These are phyloP conservation scores for Gymnoscopelus microlampas DNA, from an alignment of 2,797 vertebrate genomes.

Conservation along the genomic window DNA sequence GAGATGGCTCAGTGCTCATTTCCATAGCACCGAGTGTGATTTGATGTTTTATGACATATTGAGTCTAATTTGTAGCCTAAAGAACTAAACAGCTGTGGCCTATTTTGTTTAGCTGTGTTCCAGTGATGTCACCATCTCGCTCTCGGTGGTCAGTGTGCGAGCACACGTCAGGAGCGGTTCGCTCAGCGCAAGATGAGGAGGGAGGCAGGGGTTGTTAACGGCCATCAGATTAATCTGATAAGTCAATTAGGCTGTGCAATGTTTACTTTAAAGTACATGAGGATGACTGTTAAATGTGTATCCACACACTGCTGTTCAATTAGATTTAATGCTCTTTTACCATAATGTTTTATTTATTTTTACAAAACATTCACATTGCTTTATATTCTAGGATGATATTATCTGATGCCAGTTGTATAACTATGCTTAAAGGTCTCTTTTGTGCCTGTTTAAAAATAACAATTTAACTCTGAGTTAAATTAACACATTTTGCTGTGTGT, in stretches of 20 bases:
- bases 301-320: conserved; percentile 23
- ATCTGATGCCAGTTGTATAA: too few species aligned
- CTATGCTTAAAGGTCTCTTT: too few species aligned
- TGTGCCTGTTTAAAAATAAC: too few species aligned
- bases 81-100: conserved; percentile 92
- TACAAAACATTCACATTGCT: background rate
- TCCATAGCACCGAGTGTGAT: conserved; percentile 78
- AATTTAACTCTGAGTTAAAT: too few species aligned
- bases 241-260: conserved; percentile 52
- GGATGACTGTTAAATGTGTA: conserved; percentile 49
- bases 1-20: conserved; percentile 55
- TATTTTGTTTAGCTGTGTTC: conserved; percentile 84
- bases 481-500: too few species aligned
- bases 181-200: conserved; percentile 67
- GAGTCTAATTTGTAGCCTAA: conserved; percentile 92
- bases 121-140: conserved; percentile 85
- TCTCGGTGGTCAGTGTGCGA: conserved; percentile 80
- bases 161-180: conserved; percentile 79
- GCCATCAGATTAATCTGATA: conserved; percentile 62
- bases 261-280: conserved; percentile 47
- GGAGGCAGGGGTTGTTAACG: conserved; percentile 53
- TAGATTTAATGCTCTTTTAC: conserved; percentile 21
- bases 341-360: conserved; percentile 11
- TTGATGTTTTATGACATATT: conserved; percentile 92
- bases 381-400: too few species aligned